phyloP scores from a whole-genome alignment of 2,888 invertebrate species.

The Drosophila histrio region DNA sequence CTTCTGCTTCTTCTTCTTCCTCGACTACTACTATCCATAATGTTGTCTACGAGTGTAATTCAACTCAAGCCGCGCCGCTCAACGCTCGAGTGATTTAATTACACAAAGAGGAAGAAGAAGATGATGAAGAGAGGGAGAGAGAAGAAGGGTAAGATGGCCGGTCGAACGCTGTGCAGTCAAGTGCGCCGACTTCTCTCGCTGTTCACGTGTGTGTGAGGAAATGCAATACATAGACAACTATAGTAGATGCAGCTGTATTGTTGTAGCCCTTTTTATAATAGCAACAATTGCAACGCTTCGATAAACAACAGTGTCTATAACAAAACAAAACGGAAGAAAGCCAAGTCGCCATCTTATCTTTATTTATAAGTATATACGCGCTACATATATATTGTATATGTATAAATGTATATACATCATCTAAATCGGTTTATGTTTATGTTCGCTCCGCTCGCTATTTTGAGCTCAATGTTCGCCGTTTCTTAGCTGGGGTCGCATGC shows the following conservation, averaged over 20 bases:
- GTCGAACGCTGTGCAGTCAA: slow-evolving; percentile 65
- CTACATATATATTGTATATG: slow-evolving; percentile 17
- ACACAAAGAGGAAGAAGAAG: slow-evolving; percentile 46
- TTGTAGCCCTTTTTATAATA: slow-evolving; percentile 54
- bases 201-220: slow-evolving; percentile 59
- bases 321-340: slow-evolving; percentile 70
- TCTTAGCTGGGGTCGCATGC: slow-evolving; percentile 82
- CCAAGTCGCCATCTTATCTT: slow-evolving; percentile 57
- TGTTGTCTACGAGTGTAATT: slow-evolving; percentile 25
- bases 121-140: slow-evolving; percentile 7
- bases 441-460: slow-evolving; percentile 53
- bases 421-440: slow-evolving; percentile 35
- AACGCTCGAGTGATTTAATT: slow-evolving; percentile 78
- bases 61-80: slow-evolving; percentile 45
- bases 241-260: slow-evolving; percentile 18
- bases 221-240: slow-evolving; percentile 52
- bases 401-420: slow-evolving; percentile 19
- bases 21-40: neutral
- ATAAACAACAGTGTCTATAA: slow-evolving; percentile 62
- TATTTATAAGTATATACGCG: slow-evolving; percentile 28
- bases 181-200: slow-evolving; percentile 47
- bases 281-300: slow-evolving; percentile 76
- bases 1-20: neutral
- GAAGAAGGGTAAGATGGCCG: slow-evolving; percentile 7
- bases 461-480: slow-evolving; percentile 53